Conservation (phyloP, 2,113 vertebrate species). For the rat (Rattus norvegicus) region GRCr8 NC_086019.1:250893501-250894000, state of each 20-base stretch:
- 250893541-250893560: not conserved
- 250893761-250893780: not conserved
- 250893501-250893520: not conserved
- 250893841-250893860: not conserved
- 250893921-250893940: not conserved
- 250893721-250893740: not conserved
- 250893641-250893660: not conserved
- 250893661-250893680: not conserved
- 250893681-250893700: not conserved
- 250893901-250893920: not conserved
- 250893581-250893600: not conserved
- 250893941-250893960: not conserved
- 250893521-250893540: not conserved
- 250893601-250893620: not conserved
- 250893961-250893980: not conserved
- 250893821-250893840: too few relatives aligned
- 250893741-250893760: not conserved
- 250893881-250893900: not conserved
- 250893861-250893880: not conserved
- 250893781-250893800: not conserved
- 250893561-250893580: not conserved
- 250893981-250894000: not conserved
- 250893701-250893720: not conserved
- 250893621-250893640: not conserved
- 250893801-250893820: not conserved